Evolutionary conservation across 1,140 invertebrate genomes (phyloP), one percentile per base, ranked within the genome.

Genomic region (Pogonomyrmex californicus): DNA sequence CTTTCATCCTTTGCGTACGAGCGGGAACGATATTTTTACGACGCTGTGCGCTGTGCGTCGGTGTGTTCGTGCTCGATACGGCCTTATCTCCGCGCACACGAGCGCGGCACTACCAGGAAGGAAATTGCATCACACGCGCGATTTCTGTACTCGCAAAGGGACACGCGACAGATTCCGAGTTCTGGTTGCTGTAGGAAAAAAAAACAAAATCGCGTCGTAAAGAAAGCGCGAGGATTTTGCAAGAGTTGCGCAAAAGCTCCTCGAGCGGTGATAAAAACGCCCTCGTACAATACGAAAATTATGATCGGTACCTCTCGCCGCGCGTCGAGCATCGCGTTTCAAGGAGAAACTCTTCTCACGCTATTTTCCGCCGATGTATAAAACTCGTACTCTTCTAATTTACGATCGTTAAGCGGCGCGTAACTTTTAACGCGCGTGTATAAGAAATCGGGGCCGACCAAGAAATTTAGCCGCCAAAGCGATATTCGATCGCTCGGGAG

Each of bases 281-380:
- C 54, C n/a, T 51, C 47, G 41, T 62, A 7, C 56, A 33, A 4
- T 56, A 82, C 38, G 4, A 56, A 78, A 82, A 82, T 88, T 68
- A 60, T 36, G 44, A 33, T 44, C 44, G 41, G n/a, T 30, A 9
- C 30, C 14, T 54, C 41, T 49, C 73, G 77, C 51, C 1, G 30
- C 47, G 47, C 10, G 56, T 23, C 51, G 12, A 23, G 23, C 23
- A 23, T 23, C 23, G 30, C 23, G 30, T 77, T 41, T 56, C 47
- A 49, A 41, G 58, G 86, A 71, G 86, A 88, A 88, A 89, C 79
- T 79, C 38, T 30, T 78, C 75, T 66, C 66, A 17, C 56, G 10
- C 30, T 41, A n/a, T 49, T 85, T 56, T 58, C 17, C 81, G 23
- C 0, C n/a, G 9, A 70, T 47, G 23, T 47, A 30, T 41, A 17